Percentiles rank a stretch among this genome's conserved stretches.
Conservation (phyloP, 2,888 invertebrate genomes). For the Erannis defoliaria region DNA sequence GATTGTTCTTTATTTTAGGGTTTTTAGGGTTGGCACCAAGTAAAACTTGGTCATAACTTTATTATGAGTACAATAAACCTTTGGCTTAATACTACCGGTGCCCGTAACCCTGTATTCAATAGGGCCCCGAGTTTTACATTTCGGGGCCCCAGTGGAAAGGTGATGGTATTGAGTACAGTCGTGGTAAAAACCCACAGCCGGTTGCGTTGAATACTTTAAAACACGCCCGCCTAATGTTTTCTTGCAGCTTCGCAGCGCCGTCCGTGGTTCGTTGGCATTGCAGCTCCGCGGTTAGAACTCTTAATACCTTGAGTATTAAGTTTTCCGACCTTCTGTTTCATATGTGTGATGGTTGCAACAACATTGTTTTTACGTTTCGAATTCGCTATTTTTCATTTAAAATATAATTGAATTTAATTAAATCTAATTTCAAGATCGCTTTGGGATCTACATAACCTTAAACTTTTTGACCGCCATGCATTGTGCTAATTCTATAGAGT, state of each 20-base stretch:
- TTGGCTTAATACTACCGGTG: too few species aligned
- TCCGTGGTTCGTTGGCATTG: constrained; percentile 52
- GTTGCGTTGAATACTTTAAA: constrained; percentile 76
- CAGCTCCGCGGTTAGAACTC: constrained; percentile 73
- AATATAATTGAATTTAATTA: too few species aligned
- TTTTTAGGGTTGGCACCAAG: too few species aligned
- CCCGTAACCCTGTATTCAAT: too few species aligned
- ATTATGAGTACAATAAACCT: too few species aligned
- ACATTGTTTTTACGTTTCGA: constrained; percentile 46
- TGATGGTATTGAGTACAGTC: not conserved
- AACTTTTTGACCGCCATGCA: too few species aligned
- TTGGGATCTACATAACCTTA: too few species aligned
- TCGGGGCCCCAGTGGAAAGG: not conserved
- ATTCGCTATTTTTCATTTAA: not conserved
- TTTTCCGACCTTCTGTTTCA: constrained; percentile 70
- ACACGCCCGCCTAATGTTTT: constrained; percentile 67
- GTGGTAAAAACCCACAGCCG: constrained; percentile 47
- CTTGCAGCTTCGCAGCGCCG: constrained; percentile 76
- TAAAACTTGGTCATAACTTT: too few species aligned
- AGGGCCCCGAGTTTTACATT: not conserved
- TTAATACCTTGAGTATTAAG: constrained; percentile 79
- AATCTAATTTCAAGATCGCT: too few species aligned
- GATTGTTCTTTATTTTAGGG: too few species aligned
- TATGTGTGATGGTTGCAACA: constrained; percentile 68
- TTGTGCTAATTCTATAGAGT: too few species aligned